Evolutionary conservation across 2,888 invertebrate species (phyloP), one percentile per base, ranked within the genome.

Genomic region (Hedya salicella): DNA sequence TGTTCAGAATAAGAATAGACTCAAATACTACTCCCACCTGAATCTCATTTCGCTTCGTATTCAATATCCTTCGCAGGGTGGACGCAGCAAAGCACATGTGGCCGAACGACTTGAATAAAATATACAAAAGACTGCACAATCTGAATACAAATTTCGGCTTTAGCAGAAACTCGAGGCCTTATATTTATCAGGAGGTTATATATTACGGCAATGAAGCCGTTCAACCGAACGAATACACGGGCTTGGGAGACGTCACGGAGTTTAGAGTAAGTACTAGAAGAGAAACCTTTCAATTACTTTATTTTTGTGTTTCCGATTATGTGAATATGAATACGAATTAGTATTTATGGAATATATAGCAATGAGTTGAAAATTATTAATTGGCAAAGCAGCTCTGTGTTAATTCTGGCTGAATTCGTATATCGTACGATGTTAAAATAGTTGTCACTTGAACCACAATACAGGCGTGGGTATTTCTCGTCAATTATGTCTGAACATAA

Each of bases 71-170:
- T 61, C 96, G 94, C 81, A 94, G 96, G 71, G 93, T 96, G 5
- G 96, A 96, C 79, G 96, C 96, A 25, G 95, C 95, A 0, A 96
- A 96, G 75, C 96, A 96, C 78, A 96, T 96, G 94, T 95, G 94
- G 92, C 96, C 97, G 0, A 79, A 81, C 1, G 97, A 98, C 82
- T 86, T 98, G 30, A 76, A 90, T 69, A 81, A 79, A n/a, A 96
- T 97, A 68, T 95, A 95, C 75, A 88, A 87, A 0, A 83, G 91
- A 19, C 76, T 95, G 5, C 88, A 93, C 5, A 81, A 95, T 78
- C 81, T 96, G 32, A 95, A 93, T 71, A 91, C 91, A 0, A 78
- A 87, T 0, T 93, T 94, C 68, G 95, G 95, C 2, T 96, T 96
- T 71, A 78, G 91, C 0, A 74, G 85, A 0, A 93, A 93, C 36